Base-by-base conservation (phyloP, 2,888 invertebrate species). In the Hipparchia sbordonii region DNA sequence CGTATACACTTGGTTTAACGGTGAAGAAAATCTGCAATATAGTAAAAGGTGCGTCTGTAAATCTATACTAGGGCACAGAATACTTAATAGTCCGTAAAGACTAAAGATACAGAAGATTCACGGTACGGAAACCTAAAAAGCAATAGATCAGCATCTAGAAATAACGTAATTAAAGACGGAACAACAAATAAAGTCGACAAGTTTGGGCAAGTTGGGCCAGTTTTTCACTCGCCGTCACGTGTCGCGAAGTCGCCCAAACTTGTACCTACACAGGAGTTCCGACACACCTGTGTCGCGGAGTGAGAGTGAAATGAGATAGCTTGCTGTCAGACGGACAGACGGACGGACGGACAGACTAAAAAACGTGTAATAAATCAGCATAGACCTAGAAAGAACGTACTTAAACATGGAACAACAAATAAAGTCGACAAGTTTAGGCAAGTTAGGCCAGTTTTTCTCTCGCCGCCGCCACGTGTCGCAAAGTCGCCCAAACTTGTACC, bases 201-300 rank as follows among this genome's bases (percentile, higher is more conserved):
- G 67, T 73, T 62, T 59, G 68, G 33, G 69, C 56, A 74, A 73
- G 70, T 73, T 62, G 33, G 70, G 67, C 70, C 73, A 74, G 74
- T 77, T 77, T 77, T 77, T 77, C 77, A 75, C 70, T 73, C 71
- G 72, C 69, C 76, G 72, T 74, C 74, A 71, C 75, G 73, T 77
- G 77, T 77, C 71, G 66, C 74, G 60, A 77, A 77, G 76, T 77
- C 74, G 73, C 73, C 77, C 45, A 68, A 76, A 77, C 72, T 77
- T 76, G 73, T 72, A 45, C 52, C 57, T 68, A 76, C 65, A 60
- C 52, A 10, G 12, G 1, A n/a, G 23, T 73, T 72, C 66, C 72
- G 62, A 76, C 76, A 75, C 77, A 79, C 77, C 76, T 78, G 78
- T 74, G 23, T 77, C 69, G 54, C 60, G 71, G 70, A 77, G 70